Evolutionary conservation across 2,113 vertebrate species (phyloP).

Genomic region (Myotis davidii): DNA sequence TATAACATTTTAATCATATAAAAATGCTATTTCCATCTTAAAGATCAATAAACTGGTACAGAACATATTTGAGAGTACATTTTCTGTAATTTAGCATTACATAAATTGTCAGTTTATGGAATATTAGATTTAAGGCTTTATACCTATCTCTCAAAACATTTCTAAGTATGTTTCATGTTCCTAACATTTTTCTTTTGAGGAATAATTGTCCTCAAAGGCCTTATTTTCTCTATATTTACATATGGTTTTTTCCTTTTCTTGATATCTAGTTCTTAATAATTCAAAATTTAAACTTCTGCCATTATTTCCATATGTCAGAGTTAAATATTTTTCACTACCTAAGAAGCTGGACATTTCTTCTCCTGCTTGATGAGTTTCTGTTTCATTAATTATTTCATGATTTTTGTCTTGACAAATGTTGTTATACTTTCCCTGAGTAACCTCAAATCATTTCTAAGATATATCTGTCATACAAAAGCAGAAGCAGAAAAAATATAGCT

Average conservation of each 20-base stretch:
- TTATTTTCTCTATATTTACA: slow-evolving; percentile 48
- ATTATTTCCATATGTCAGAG: slow-evolving; percentile 68
- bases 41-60: slow-evolving; percentile 27
- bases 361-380: slow-evolving; percentile 73
- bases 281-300: slow-evolving; percentile 65
- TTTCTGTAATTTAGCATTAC: slow-evolving; percentile 56
- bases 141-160: slow-evolving; percentile 28
- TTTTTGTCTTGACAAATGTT: slow-evolving; percentile 69
- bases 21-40: slow-evolving; percentile 49
- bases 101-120: slow-evolving; percentile 34
- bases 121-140: neutral
- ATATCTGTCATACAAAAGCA: slow-evolving; percentile 78
- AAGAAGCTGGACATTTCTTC: slow-evolving; percentile 70
- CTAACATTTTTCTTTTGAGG: slow-evolving; percentile 54
- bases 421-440: slow-evolving; percentile 79
- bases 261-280: slow-evolving; percentile 56
- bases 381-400: slow-evolving; percentile 75
- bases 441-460: slow-evolving; percentile 80
- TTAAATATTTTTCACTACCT: slow-evolving; percentile 72
- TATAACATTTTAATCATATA: slow-evolving; percentile 42
- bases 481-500: slow-evolving; percentile 70
- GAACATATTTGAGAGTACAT: slow-evolving; percentile 26
- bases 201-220: slow-evolving; percentile 52
- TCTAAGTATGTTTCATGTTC: slow-evolving; percentile 62
- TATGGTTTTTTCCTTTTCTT: slow-evolving; percentile 53